A percentile compares a stretch with the other conserved stretches of the same genome.
Evolutionary conservation across 2,797 vertebrate species (phyloP).

Genomic region (Mastacembelus armatus): DNA sequence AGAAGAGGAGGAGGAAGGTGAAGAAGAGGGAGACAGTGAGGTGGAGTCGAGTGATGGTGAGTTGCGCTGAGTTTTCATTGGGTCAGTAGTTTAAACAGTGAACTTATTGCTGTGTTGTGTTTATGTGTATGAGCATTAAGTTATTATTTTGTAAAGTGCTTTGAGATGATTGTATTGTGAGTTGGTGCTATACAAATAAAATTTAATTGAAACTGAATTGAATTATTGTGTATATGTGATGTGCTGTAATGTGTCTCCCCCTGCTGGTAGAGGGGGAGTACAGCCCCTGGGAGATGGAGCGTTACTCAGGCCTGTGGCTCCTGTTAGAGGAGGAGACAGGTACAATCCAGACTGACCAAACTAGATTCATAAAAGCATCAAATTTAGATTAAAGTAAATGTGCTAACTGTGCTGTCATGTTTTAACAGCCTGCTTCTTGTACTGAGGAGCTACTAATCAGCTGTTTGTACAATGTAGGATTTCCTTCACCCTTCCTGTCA

Average conservation of each 20-base stretch:
- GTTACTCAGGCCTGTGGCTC: conserved; percentile 87
- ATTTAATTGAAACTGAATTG: too few species aligned
- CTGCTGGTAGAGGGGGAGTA: conserved; percentile 91
- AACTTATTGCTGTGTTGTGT: background rate
- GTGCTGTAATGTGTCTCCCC: conserved; percentile 81
- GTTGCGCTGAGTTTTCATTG: conserved; percentile 4
- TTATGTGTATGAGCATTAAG: too few species aligned
- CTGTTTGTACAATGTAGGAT: too few species aligned
- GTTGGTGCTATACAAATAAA: too few species aligned
- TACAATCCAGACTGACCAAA: conserved; percentile 60
- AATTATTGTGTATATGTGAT: conserved; percentile 66
- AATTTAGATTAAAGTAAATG: background rate
- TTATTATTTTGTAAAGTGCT: too few species aligned
- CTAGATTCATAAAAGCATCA: background rate
- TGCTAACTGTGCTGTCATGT: background rate
- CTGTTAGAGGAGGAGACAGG: conserved; percentile 89
- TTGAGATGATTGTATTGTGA: too few species aligned
- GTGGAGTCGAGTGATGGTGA: conserved; percentile 89
- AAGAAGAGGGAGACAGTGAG: conserved; percentile 43
- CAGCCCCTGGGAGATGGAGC: conserved; percentile 88
- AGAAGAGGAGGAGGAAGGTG: conserved; percentile 70
- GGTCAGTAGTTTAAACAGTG: conserved; percentile 28
- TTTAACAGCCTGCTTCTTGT: background rate
- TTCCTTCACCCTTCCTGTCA: too few species aligned
- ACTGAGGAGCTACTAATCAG: background rate